Evolutionary conservation across 2,113 vertebrate species (phyloP), one percentile per base, ranked within the genome.

Genomic region (Zapornia atra): DNA sequence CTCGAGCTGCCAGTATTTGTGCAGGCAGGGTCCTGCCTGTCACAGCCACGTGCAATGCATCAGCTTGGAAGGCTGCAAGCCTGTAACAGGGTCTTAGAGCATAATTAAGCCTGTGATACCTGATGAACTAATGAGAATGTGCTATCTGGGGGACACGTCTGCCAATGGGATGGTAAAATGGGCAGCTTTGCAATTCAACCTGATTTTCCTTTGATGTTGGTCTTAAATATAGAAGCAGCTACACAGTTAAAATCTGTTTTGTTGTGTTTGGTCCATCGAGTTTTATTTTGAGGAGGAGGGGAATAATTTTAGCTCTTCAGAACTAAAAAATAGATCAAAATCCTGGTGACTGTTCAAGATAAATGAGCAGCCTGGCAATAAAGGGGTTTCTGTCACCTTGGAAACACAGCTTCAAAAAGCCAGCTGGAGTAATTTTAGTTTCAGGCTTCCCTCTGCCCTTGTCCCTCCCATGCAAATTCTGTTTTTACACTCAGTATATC

Each of bases 1-100:
- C 98, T 98, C 98, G 97, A 98, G 98, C 97, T 98, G 98, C 97
- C 96, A 95, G 82, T 92, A 96, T 97, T 84, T 98, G 98, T 98
- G 97, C 97, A 97, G 98, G 97, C 98, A 97, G 91, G 92, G 98
- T 96, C 97, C 98, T 95, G 96, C 97, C 98, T 98, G 97, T 97
- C 95, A 95, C 87, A 81, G 65, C 92, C 92, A 85, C 88, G 97
- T 90, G 88, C 94, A 72, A 82, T 72, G 91, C 92, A 60, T 96
- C 97, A 89, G 89, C 91, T 95, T 90, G 85, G 90, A 90, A 36
- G 56, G 91, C 93, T 97, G 94, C 82, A 80, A 90, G 92, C 96
- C 96, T 94, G 92, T 94, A 94, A 97, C 89, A 83, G 97, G 96
- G 95, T 97, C 97, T 98, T 98, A 98, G 98, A 87, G 79, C 85